Conservation (phyloP, 2,888 invertebrate genomes). For the Geophilus truncorum region DNA sequence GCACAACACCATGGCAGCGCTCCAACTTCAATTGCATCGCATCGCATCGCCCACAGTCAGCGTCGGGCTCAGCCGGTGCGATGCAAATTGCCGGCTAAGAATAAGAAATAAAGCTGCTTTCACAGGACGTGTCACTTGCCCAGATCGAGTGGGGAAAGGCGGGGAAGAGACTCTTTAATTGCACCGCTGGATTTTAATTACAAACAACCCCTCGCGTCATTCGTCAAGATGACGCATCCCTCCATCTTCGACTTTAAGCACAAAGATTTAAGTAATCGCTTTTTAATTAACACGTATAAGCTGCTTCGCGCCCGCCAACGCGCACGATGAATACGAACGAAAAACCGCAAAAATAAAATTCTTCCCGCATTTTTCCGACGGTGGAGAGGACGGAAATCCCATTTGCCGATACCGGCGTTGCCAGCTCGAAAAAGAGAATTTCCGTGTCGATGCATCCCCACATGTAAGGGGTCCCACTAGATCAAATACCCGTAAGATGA, state of each 20-base stretch:
- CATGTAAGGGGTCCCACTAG: neutral
- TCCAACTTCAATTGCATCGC: no score
- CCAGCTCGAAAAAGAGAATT: neutral
- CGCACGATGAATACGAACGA: neutral
- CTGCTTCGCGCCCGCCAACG: neutral
- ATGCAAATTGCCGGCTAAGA: neutral
- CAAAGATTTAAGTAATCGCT: neutral
- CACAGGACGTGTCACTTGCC: neutral
- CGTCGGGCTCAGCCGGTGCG: neutral
- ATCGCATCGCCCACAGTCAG: neutral
- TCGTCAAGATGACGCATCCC: neutral
- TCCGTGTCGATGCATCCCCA: neutral
- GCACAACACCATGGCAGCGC: neutral
- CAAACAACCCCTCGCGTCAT: neutral
- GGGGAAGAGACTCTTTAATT: neutral
- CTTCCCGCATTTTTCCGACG: no score
- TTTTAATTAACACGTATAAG: neutral
- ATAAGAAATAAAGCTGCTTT: neutral
- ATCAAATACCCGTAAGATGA: neutral
- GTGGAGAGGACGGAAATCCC: no score
- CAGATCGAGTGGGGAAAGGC: no score
- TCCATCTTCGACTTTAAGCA: neutral
- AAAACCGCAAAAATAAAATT: neutral
- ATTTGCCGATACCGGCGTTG: neutral
- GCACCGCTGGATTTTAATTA: neutral